phyloP scores from a whole-genome alignment of 2,888 invertebrate genomes.

The Epinotia brunnichana region DNA sequence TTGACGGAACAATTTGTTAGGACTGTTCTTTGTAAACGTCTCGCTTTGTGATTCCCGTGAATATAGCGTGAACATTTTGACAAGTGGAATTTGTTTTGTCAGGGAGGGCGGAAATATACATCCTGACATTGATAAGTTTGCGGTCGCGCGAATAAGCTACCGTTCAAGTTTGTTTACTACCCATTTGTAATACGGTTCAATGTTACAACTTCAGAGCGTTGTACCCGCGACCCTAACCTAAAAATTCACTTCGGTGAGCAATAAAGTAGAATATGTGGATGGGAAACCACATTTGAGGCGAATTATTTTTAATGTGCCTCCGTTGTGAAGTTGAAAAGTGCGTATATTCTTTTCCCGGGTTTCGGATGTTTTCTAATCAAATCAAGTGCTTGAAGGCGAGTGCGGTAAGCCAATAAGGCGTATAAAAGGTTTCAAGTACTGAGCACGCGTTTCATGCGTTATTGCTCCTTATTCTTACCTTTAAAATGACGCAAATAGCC shows the following conservation, averaged over 20 bases:
- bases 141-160: constrained; percentile 51
- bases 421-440: constrained; percentile 20
- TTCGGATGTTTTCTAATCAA: constrained; percentile 37
- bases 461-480: constrained; percentile 6
- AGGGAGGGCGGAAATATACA: constrained; percentile 59
- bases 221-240: constrained; percentile 21
- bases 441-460: constrained; percentile 14
- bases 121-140: constrained; percentile 62
- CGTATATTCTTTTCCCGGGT: constrained; percentile 36
- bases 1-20: constrained; percentile 78
- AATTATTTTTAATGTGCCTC: constrained; percentile 44
- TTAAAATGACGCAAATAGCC: neutral
- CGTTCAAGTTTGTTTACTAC: constrained; percentile 48
- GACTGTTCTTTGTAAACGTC: constrained; percentile 76
- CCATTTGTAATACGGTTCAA: constrained; percentile 40
- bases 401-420: constrained; percentile 32
- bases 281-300: constrained; percentile 43
- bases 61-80: constrained; percentile 79
- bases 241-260: constrained; percentile 45
- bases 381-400: constrained; percentile 30
- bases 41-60: constrained; percentile 76
- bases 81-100: constrained; percentile 77
- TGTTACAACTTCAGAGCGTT: constrained; percentile 20
- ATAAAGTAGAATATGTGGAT: constrained; percentile 44
- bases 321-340: constrained; percentile 44